phyloP scores from a whole-genome alignment of 1,140 invertebrate genomes.

The Drosophila tristis region DNA sequence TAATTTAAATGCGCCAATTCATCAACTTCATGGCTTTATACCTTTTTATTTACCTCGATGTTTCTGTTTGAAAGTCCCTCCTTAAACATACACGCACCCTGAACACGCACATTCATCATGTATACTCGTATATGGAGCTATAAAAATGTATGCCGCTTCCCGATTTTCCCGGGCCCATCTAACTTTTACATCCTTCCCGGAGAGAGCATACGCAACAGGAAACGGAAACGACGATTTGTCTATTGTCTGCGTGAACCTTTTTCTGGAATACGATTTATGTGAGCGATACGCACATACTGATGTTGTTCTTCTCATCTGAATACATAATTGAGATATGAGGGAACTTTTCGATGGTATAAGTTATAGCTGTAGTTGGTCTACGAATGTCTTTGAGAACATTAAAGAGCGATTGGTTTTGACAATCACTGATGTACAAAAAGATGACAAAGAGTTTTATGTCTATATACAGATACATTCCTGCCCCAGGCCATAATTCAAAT shows the following conservation, averaged over 20 bases:
- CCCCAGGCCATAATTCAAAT: too few species aligned
- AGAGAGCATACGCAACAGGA: slow-evolving; percentile 40
- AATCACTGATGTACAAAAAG: slow-evolving; percentile 89
- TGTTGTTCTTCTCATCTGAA: slow-evolving; percentile 76
- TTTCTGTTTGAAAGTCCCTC: slow-evolving; percentile 32
- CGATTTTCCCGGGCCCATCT: background rate
- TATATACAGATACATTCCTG: slow-evolving; percentile 77
- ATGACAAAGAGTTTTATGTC: slow-evolving; percentile 90
- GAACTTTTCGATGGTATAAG: background rate
- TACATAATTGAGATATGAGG: background rate
- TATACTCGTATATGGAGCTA: too few species aligned
- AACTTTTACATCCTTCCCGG: slow-evolving; percentile 20
- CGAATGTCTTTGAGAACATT: slow-evolving; percentile 84
- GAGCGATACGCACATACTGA: slow-evolving; percentile 29
- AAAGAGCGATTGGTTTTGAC: slow-evolving; percentile 87
- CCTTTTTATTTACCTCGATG: slow-evolving; percentile 55
- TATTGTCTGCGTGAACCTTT: slow-evolving; percentile 40
- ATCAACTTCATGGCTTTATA: slow-evolving; percentile 55
- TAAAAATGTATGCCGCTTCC: slow-evolving; percentile 34
- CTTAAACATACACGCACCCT: background rate
- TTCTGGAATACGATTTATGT: slow-evolving; percentile 38
- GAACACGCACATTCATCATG: background rate
- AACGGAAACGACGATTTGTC: slow-evolving; percentile 56
- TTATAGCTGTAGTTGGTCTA: slow-evolving; percentile 47
- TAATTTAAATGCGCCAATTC: slow-evolving; percentile 60